Percentiles rank a stretch among this genome's conserved stretches.
phyloP scores from a whole-genome alignment of 2,888 invertebrate species.

The Pyrrhia umbra region DNA sequence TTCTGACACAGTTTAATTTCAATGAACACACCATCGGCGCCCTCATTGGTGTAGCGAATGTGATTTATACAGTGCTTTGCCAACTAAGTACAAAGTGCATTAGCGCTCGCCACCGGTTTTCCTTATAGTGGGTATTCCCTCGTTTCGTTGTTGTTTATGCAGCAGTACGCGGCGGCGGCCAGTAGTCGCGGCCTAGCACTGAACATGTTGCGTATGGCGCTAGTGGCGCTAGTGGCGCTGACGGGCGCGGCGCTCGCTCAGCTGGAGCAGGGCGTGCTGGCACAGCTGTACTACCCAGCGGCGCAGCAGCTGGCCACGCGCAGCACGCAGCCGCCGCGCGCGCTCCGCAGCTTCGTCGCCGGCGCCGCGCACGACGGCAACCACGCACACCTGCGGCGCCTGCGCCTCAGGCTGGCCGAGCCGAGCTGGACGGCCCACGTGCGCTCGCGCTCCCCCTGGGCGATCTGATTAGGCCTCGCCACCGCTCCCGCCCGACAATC shows the following conservation, averaged over 20 bases:
- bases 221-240: slow-evolving; percentile 3
- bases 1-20: slow-evolving; percentile 27
- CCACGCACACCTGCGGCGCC: slow-evolving; percentile 44
- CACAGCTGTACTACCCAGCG: slow-evolving; percentile 57
- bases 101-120: slow-evolving; percentile 10
- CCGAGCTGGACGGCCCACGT: slow-evolving; percentile 64
- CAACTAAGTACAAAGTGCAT: slow-evolving; percentile 11
- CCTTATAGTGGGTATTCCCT: slow-evolving; percentile 42
- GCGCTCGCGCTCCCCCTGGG: slow-evolving; percentile 18
- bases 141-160: not conserved
- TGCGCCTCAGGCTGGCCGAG: slow-evolving; percentile 45
- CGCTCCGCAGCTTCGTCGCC: slow-evolving; percentile 56
- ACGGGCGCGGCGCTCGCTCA: slow-evolving; percentile 44
- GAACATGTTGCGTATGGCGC: slow-evolving; percentile 37
- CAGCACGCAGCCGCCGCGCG: slow-evolving; percentile 10
- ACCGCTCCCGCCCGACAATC: not conserved
- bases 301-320: not conserved
- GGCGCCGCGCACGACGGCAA: slow-evolving; percentile 52
- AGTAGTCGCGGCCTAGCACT: not conserved
- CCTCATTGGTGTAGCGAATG: slow-evolving; percentile 11
- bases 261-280: slow-evolving; percentile 53
- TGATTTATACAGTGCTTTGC: slow-evolving; percentile 1
- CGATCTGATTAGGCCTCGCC: not conserved
- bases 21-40: slow-evolving; percentile 5
- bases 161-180: not conserved